Evolutionary conservation across 1,140 invertebrate species (phyloP).

Genomic region (Drosophila leontia): DNA sequence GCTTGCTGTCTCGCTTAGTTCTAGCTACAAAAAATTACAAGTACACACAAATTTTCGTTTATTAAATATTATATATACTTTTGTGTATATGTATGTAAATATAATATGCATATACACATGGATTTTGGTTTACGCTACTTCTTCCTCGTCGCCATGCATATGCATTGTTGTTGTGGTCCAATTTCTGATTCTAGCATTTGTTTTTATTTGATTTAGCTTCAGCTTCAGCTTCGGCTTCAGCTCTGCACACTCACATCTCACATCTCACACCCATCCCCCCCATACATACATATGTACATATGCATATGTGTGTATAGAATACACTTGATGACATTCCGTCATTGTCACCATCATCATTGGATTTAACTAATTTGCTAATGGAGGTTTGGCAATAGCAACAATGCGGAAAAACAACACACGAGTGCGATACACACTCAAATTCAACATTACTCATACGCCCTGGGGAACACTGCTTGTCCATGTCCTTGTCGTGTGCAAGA

Average conservation of each 20-base stretch:
- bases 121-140: constrained; percentile 23
- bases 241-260: constrained; percentile 19
- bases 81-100: constrained; percentile 10
- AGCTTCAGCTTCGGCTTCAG: constrained; percentile 30
- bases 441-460: constrained; percentile 35
- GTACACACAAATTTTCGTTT: constrained; percentile 41
- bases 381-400: constrained; percentile 15
- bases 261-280: constrained; percentile 8
- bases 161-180: constrained; percentile 61
- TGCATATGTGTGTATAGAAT: background rate
- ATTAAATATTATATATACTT: constrained; percentile 31
- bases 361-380: constrained; percentile 45
- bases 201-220: constrained; percentile 64
- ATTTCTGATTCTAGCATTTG: constrained; percentile 63
- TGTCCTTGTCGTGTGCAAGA: background rate
- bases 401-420: constrained; percentile 26
- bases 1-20: constrained; percentile 33
- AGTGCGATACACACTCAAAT: constrained; percentile 8
- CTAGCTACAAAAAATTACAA: constrained; percentile 57
- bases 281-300: background rate
- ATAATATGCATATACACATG: constrained; percentile 25
- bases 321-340: constrained; percentile 38
- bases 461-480: constrained; percentile 10
- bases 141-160: constrained; percentile 7
- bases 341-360: constrained; percentile 21